Conservation (phyloP, 2,113 vertebrate genomes). For the Platichthys flesus region DNA sequence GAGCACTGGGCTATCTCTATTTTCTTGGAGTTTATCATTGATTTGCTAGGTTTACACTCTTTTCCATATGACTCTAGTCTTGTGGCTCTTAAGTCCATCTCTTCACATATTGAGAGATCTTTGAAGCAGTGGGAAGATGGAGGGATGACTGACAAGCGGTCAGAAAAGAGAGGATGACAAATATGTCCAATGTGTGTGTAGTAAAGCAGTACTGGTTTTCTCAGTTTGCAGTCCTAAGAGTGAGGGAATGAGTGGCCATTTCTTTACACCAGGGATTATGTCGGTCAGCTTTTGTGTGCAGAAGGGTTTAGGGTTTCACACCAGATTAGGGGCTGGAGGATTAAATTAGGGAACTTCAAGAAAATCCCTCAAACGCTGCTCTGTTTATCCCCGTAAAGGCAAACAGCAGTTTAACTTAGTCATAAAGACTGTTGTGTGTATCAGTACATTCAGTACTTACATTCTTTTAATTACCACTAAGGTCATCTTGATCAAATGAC, state of each 20-base stretch:
- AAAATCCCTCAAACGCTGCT: constrained; percentile 72
- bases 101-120: not conserved
- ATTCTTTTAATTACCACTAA: constrained; percentile 50
- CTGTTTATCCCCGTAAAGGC: constrained; percentile 64
- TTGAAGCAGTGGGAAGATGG: not conserved
- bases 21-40: constrained; percentile 11
- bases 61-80: not conserved
- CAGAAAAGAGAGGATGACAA: constrained; percentile 18
- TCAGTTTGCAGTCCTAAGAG: constrained; percentile 18
- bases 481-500: constrained; percentile 11
- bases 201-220: constrained; percentile 26
- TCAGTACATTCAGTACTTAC: constrained; percentile 48
- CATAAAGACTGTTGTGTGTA: constrained; percentile 34
- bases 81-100: not conserved
- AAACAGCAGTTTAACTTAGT: constrained; percentile 64
- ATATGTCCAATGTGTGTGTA: constrained; percentile 22
- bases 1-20: not conserved
- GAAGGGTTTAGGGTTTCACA: constrained; percentile 80
- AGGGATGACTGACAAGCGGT: constrained; percentile 41
- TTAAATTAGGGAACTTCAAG: constrained; percentile 82
- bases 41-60: constrained; percentile 2
- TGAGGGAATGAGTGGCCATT: constrained; percentile 59
- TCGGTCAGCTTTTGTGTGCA: constrained; percentile 71
- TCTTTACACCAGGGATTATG: constrained; percentile 70
- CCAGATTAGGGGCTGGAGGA: constrained; percentile 77